Evolutionary conservation across 1,140 invertebrate genomes (phyloP).

Genomic region (Anastrepha ludens): DNA sequence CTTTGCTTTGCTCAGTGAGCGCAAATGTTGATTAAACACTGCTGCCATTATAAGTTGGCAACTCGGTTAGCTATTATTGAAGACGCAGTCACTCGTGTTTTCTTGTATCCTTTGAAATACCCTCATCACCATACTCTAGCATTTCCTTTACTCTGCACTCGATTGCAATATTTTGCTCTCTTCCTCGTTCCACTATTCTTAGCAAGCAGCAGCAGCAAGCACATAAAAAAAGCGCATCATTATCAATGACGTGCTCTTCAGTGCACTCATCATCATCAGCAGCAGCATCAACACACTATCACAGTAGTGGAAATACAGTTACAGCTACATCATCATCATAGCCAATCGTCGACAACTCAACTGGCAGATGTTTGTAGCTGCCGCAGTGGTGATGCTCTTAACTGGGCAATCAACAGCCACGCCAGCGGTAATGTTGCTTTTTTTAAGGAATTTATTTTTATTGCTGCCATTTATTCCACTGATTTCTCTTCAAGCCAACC

Average conservation of each 20-base stretch:
- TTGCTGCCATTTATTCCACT: slow-evolving; percentile 36
- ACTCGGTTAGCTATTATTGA: slow-evolving; percentile 44
- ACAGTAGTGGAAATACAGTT: not conserved
- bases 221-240: slow-evolving; percentile 31
- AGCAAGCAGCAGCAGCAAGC: not conserved
- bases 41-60: slow-evolving; percentile 47
- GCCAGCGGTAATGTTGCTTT: not conserved
- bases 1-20: not conserved
- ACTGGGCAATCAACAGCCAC: slow-evolving; percentile 49
- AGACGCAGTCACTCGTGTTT: not conserved
- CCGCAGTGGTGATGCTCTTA: not conserved
- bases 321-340: slow-evolving; percentile 9
- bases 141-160: not conserved
- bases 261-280: slow-evolving; percentile 40
- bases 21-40: slow-evolving; percentile 49
- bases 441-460: slow-evolving; percentile 36
- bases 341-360: not conserved
- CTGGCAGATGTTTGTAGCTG: not conserved
- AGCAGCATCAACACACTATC: not conserved
- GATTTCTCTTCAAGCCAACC: slow-evolving; percentile 33
- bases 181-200: not conserved
- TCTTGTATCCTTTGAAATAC: not conserved
- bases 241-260: slow-evolving; percentile 29
- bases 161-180: not conserved
- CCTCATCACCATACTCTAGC: not conserved